Evolutionary conservation across 2,113 vertebrate genomes (phyloP).

Genomic region (Saguinus imperator): DNA sequence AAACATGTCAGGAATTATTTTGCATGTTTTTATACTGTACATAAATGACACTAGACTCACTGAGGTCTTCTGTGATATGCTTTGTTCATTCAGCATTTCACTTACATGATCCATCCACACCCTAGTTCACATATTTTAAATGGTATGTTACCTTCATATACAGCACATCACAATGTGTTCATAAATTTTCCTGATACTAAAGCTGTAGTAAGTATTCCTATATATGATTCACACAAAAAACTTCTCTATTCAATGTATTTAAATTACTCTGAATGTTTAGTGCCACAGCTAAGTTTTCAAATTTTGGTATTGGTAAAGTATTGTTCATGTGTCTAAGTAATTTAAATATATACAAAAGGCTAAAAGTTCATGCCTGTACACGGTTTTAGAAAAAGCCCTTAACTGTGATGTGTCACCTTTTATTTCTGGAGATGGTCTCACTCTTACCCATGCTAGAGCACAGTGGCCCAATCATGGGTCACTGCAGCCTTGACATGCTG

Average conservation of each 20-base stretch:
- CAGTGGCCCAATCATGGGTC: no score
- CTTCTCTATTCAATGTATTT: background rate
- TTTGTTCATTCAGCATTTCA: background rate
- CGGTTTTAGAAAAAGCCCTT: background rate
- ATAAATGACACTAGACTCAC: background rate
- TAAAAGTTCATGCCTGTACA: conserved; percentile 3
- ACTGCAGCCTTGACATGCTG: no score
- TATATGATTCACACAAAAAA: background rate
- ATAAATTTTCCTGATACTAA: background rate
- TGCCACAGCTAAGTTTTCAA: background rate
- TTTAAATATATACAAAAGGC: background rate
- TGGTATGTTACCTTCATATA: background rate
- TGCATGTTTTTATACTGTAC: background rate
- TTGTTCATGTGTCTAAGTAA: background rate
- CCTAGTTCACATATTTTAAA: background rate
- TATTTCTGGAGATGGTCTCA: no score
- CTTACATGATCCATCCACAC: background rate
- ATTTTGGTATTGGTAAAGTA: background rate
- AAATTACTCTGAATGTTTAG: background rate
- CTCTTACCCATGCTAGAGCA: no score
- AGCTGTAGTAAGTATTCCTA: background rate
- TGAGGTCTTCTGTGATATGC: background rate
- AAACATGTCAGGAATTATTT: background rate
- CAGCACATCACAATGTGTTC: background rate
- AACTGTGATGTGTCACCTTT: background rate